phyloP scores from a whole-genome alignment of 2,888 invertebrate species.

The Barypeithes pellucidus region DNA sequence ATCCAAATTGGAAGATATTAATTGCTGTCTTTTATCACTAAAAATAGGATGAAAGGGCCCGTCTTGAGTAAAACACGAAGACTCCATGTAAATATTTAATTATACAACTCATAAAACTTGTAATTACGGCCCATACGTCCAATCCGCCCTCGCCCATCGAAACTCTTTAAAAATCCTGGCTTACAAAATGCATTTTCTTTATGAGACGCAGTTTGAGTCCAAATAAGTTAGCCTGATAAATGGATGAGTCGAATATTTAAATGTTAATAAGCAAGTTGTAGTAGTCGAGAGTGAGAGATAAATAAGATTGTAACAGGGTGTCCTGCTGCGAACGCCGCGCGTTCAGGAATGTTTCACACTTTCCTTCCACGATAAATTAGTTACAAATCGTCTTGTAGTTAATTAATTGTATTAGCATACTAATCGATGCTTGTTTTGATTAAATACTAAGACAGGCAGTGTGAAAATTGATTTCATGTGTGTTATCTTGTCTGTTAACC shows the following conservation, averaged over 20 bases:
- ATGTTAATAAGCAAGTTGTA: conserved; percentile 65
- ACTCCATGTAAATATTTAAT: conserved; percentile 9
- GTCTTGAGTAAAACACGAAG: background rate
- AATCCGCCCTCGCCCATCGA: conserved; percentile 46
- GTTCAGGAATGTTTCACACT: conserved; percentile 68
- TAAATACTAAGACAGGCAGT: conserved; percentile 10
- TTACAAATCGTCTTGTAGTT: conserved; percentile 60
- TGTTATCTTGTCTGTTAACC: background rate
- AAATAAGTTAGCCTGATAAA: conserved; percentile 61
- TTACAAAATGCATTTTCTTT: conserved; percentile 58
- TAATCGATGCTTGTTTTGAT: conserved; percentile 44
- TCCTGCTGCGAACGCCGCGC: conserved; percentile 67
- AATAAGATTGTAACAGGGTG: conserved; percentile 69
- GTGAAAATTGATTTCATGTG: conserved; percentile 31
- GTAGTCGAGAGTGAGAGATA: conserved; percentile 66
- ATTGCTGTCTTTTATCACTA: too few relatives aligned
- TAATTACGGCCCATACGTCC: conserved; percentile 23
- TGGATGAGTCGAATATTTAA: conserved; percentile 63
- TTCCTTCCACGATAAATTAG: conserved; percentile 67
- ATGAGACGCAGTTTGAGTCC: conserved; percentile 60
- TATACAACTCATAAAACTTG: background rate
- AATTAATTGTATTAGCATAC: conserved; percentile 51
- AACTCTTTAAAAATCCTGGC: conserved; percentile 54
- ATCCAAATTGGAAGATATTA: too few relatives aligned
- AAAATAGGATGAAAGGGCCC: too few relatives aligned